Conservation (phyloP, 2,888 invertebrate genomes). For the Amorpha juglandis region DNA sequence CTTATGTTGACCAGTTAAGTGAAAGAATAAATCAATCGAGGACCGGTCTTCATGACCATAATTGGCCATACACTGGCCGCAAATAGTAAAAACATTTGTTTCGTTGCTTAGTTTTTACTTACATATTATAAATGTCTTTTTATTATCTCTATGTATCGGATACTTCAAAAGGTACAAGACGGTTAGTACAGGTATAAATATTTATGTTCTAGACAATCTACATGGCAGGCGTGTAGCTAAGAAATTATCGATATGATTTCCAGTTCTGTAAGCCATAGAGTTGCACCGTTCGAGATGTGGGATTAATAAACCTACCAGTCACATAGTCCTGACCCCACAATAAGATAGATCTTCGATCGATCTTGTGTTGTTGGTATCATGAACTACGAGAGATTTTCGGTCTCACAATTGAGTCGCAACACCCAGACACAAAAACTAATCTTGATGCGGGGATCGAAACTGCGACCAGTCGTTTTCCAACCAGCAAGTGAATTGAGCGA, state of each 20-base stretch:
- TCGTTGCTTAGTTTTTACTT: constrained; percentile 25
- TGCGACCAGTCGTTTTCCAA: too few species aligned
- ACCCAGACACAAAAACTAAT: too few species aligned
- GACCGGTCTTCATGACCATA: constrained; percentile 30
- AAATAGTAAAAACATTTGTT: constrained; percentile 25
- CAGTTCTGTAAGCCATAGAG: too few species aligned
- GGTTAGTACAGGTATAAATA: neutral
- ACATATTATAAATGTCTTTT: constrained; percentile 15
- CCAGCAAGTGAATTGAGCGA: too few species aligned
- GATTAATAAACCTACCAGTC: too few species aligned
- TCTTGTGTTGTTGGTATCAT: too few species aligned
- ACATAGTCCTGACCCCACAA: too few species aligned
- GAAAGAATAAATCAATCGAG: constrained; percentile 31
- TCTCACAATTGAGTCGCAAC: too few species aligned
- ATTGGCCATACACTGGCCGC: constrained; percentile 27
- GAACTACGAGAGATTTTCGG: too few species aligned
- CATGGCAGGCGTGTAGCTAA: neutral
- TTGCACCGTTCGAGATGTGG: too few species aligned
- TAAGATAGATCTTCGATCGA: too few species aligned
- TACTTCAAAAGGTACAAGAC: constrained; percentile 1
- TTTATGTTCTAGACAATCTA: neutral
- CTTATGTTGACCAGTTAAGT: constrained; percentile 25
- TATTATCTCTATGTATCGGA: constrained; percentile 1
- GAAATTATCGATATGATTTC: neutral
- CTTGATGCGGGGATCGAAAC: too few species aligned